These are phyloP conservation scores for Zapus hudsonius DNA, from an alignment of 2,113 vertebrate species.

Conservation along the genomic window DNA sequence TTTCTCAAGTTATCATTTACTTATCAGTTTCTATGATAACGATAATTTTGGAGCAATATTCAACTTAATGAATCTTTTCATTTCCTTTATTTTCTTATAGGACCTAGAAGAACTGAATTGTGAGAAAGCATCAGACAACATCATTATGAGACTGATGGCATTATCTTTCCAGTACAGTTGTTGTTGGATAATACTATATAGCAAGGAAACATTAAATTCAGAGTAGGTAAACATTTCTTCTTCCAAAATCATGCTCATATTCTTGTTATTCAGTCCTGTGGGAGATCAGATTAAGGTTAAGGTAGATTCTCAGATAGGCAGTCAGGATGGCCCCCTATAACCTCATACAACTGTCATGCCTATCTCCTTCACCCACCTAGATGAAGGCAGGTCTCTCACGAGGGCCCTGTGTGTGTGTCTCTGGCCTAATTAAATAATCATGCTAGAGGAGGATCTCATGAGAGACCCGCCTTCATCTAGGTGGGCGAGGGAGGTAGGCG, in stretches of 20 bases:
- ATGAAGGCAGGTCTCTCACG: too few relatives aligned
- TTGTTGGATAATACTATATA: slow-evolving; percentile 94
- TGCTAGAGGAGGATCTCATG: too few relatives aligned
- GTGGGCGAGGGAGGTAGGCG: too few relatives aligned
- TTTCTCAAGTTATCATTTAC: slow-evolving; percentile 26
- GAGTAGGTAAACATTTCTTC: slow-evolving; percentile 82
- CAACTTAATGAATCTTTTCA: slow-evolving; percentile 47
- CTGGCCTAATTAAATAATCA: too few relatives aligned
- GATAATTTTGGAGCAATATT: slow-evolving; percentile 46
- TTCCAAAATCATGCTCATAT: slow-evolving; percentile 51
- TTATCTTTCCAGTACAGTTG: slow-evolving; percentile 93
- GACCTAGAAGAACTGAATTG: slow-evolving; percentile 87
- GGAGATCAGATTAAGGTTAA: too few relatives aligned
- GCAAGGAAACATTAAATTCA: slow-evolving; percentile 83
- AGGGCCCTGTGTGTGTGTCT: too few relatives aligned
- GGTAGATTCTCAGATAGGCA: too few relatives aligned
- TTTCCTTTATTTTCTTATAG: slow-evolving; percentile 82
- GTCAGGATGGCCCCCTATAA: too few relatives aligned
- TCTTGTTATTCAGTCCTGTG: slow-evolving; percentile 9
- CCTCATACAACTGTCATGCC: too few relatives aligned
- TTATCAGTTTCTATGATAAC: not conserved
- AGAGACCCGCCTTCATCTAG: too few relatives aligned
- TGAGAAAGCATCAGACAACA: slow-evolving; percentile 87
- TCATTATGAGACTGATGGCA: slow-evolving; percentile 90
- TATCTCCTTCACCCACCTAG: too few relatives aligned